Base-by-base conservation (phyloP, 2,113 vertebrate species). In the Stegastes partitus region DNA sequence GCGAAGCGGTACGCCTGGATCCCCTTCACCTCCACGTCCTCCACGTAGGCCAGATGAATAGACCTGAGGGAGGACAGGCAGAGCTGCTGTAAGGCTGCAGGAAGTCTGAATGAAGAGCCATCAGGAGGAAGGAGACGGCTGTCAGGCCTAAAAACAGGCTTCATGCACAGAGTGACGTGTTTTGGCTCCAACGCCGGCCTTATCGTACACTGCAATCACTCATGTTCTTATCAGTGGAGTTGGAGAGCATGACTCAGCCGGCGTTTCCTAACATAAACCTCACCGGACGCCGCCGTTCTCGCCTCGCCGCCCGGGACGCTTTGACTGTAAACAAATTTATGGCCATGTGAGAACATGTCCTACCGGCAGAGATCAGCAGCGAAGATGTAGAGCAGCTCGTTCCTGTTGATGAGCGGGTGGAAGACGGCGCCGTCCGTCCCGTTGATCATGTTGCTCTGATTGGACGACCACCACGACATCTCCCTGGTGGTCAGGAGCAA, bases 401-500 rank as follows among this genome's bases (percentile, higher is more conserved):
- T 96, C 86, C 95, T 95, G 89, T 90, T 92, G 50, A 99, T 94
- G 28, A 99, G 86, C 0, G 98, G 96, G 78, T 99, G 98, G 83
- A 99, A 99, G 56, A 97, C 95, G 1, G 96, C 96, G 11, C 98
- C 98, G 31, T 99, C 97, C 0, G 98, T 98, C 7, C 98, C 98
- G 14, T 99, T 99, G 82, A 99, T 99, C 98, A 99, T 99, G 87
- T 99, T 99, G 90, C 98, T 97, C 0, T 85, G 68, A n/a, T 96
- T 93, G 37, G 98, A 96, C 0, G 96, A 95, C 98, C 98, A 99
- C 97, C 97, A 99, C 3, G 93, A 91, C 92, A 99, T 95, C 9
- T 92, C 14, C 50, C 95, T 95, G 11, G 80, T 22, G 53, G 66
- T 56, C 3, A 12, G 42, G 8, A 22, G 55, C 19, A n/a, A 64